Evolutionary conservation across 2,113 vertebrate genomes (phyloP).

Genomic region (Apodemus sylvaticus): DNA sequence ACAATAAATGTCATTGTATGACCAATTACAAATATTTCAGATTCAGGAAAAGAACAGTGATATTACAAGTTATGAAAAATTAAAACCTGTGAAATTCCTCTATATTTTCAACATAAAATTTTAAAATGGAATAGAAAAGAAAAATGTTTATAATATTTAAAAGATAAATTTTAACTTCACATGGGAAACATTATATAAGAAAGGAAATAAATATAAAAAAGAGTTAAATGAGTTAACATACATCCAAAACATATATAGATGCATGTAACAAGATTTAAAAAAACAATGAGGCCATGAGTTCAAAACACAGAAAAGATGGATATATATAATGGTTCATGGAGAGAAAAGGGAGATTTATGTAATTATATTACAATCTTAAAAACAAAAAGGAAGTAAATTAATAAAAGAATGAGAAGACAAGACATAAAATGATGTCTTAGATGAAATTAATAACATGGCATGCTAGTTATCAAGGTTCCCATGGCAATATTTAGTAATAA

Average conservation of each 20-base stretch:
- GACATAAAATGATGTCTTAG: neutral
- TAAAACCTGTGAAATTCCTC: neutral
- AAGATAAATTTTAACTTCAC: neutral
- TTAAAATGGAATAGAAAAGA: neutral
- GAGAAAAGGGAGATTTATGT: neutral
- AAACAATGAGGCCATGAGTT: neutral
- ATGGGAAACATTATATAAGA: neutral
- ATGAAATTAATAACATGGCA: neutral
- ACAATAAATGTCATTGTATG: neutral
- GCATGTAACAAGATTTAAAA: neutral
- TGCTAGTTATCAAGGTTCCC: neutral
- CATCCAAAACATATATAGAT: neutral
- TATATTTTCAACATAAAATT: neutral
- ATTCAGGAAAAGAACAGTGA: neutral
- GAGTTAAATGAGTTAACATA: neutral
- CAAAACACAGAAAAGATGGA: neutral
- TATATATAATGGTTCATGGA: neutral
- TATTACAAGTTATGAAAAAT: neutral
- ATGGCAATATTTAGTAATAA: neutral
- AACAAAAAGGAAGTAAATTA: neutral
- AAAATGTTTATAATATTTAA: conserved; percentile 42
- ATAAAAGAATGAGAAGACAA: neutral
- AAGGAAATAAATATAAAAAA: neutral
- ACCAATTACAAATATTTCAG: conserved; percentile 35
- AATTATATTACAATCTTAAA: neutral